A percentile compares a stretch with the other conserved stretches of the same genome.
Conservation (phyloP, 2,888 invertebrate species). For the Allygus modestus region DNA sequence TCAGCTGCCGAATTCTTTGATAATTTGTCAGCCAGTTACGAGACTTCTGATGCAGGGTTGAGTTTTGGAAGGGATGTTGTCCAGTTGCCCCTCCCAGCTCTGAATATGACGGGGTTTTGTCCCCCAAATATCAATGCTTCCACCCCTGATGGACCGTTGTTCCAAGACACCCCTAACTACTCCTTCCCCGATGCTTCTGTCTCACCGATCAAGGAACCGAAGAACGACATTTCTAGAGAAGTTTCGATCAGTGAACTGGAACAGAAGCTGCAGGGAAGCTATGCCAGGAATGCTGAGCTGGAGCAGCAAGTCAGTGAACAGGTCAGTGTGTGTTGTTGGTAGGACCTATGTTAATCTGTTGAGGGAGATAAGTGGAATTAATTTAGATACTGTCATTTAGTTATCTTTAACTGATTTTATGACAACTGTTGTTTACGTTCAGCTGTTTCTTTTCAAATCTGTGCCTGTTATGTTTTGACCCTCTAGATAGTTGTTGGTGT, state of each 20-base stretch:
- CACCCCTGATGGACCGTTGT: conserved; percentile 23
- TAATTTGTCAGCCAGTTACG: background rate
- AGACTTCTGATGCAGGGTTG: background rate
- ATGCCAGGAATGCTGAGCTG: conserved; percentile 12
- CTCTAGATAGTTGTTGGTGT: no score
- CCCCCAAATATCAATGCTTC: conserved; percentile 7
- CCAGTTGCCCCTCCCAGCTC: background rate
- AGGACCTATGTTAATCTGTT: no score
- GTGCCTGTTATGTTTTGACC: no score
- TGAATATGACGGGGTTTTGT: conserved; percentile 5
- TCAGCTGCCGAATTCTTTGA: conserved; percentile 44
- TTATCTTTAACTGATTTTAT: no score
- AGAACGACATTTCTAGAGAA: background rate
- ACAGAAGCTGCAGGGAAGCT: background rate
- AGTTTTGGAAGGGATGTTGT: background rate
- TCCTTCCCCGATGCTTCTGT: conserved; percentile 46
- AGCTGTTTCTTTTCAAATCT: no score
- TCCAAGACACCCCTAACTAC: conserved; percentile 39
- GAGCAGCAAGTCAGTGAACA: conserved; percentile 34
- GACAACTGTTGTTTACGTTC: no score
- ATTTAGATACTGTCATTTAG: no score
- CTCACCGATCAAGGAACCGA: conserved; percentile 17
- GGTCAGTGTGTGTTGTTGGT: background rate
- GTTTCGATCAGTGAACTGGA: background rate
- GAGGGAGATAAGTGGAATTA: no score